Evolutionary conservation across 2,113 vertebrate species (phyloP).

Genomic region (Mugil cephalus): DNA sequence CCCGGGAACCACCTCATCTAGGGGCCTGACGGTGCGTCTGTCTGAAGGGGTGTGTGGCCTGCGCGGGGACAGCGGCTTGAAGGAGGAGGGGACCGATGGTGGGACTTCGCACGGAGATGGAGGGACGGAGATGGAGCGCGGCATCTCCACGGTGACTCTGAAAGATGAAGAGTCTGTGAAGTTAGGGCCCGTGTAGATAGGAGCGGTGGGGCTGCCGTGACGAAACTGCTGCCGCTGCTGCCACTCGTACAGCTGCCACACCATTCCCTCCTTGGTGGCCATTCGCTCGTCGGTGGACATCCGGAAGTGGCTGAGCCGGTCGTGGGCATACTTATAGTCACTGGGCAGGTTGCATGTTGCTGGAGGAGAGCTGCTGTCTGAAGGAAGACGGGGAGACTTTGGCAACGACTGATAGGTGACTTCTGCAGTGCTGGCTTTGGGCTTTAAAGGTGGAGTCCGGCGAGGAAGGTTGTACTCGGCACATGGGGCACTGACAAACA

Average conservation of each 20-base stretch:
- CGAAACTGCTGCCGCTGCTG: slow-evolving; percentile 98
- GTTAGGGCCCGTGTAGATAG: slow-evolving; percentile 87
- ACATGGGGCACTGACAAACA: slow-evolving; percentile 80
- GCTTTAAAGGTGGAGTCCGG: slow-evolving; percentile 88
- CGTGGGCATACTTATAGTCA: slow-evolving; percentile 98
- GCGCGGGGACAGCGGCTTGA: slow-evolving; percentile 86
- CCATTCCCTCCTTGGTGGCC: slow-evolving; percentile 94
- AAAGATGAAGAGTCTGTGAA: slow-evolving; percentile 88
- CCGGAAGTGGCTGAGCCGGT: slow-evolving; percentile 95
- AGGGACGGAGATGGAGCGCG: slow-evolving; percentile 94
- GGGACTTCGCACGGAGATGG: slow-evolving; percentile 95
- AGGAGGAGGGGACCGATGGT: slow-evolving; percentile 85
- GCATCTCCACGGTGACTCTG: slow-evolving; percentile 92
- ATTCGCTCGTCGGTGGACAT: slow-evolving; percentile 96
- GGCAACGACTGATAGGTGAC: slow-evolving; percentile 93
- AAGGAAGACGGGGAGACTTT: slow-evolving; percentile 88
- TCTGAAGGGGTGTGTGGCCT: slow-evolving; percentile 94
- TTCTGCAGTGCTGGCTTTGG: slow-evolving; percentile 85
- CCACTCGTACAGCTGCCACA: slow-evolving; percentile 99
- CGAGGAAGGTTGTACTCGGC: slow-evolving; percentile 88
- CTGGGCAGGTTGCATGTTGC: slow-evolving; percentile 89
- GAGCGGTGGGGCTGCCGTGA: slow-evolving; percentile 94
- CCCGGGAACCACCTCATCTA: slow-evolving; percentile 83
- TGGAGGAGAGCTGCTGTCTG: slow-evolving; percentile 88
- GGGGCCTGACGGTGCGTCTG: slow-evolving; percentile 91